Conservation (phyloP, 2,797 vertebrate genomes). For the Protosalanx chinensis region DNA sequence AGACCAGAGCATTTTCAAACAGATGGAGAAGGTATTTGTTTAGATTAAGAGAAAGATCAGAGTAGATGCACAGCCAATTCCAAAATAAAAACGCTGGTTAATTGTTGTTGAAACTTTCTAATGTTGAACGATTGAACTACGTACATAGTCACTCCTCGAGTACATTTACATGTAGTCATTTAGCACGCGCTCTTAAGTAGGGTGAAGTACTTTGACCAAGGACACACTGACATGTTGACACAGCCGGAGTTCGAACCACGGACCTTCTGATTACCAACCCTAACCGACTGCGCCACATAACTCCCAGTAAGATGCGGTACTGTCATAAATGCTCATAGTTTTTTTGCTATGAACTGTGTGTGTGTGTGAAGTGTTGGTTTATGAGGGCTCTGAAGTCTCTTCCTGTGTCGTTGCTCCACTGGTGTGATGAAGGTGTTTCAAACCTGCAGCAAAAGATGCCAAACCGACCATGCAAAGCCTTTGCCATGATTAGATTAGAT, state of each 20-base stretch:
- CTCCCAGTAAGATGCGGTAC: no score
- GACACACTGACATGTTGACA: no score
- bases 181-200: no score
- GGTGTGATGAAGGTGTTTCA: neutral
- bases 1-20: neutral
- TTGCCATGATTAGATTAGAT: no score
- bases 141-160: no score
- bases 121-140: neutral
- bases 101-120: neutral
- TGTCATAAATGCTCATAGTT: neutral
- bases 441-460: neutral
- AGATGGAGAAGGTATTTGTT: neutral
- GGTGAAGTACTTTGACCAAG: no score
- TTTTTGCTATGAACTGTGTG: neutral
- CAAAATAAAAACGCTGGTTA: no score
- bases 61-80: neutral
- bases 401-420: constrained; percentile 1
- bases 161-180: no score
- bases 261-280: no score
- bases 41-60: neutral
- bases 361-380: neutral
- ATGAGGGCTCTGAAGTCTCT: neutral
- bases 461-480: neutral
- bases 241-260: neutral
- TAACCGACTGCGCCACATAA: neutral